A percentile compares a stretch with the other conserved stretches of the same genome.
Evolutionary conservation across 2,113 vertebrate genomes (phyloP).

Genomic region (Progne subis): DNA sequence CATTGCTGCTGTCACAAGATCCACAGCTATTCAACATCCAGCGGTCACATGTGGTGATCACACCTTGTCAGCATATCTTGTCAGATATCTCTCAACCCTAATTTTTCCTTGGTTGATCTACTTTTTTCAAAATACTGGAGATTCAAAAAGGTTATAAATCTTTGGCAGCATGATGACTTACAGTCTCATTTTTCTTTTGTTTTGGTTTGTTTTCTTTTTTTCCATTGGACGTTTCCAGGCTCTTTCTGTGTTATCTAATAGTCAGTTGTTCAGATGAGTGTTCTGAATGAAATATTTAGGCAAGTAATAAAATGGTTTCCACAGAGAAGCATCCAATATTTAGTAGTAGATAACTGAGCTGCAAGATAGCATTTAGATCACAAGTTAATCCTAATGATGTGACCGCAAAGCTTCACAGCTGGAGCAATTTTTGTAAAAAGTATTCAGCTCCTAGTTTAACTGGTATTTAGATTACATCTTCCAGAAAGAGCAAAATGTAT

Average conservation of each 20-base stretch:
- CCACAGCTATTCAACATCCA: background rate
- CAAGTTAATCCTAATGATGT: conserved; percentile 42
- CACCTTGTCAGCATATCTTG: background rate
- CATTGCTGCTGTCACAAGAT: background rate
- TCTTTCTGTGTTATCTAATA: background rate
- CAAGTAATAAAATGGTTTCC: background rate
- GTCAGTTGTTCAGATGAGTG: background rate
- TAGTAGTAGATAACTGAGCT: background rate
- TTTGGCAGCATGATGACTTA: background rate
- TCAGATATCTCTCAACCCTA: background rate
- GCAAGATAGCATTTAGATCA: conserved; percentile 18
- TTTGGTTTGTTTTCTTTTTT: background rate
- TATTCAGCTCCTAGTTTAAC: background rate
- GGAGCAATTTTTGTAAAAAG: background rate
- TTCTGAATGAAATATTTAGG: conserved; percentile 32
- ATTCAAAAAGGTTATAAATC: background rate
- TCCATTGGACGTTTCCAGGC: background rate
- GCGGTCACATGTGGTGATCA: rapidly evolving
- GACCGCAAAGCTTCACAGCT: background rate
- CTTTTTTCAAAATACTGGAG: background rate
- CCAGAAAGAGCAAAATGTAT: background rate
- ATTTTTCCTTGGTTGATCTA: background rate
- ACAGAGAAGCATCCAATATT: conserved; percentile 37
- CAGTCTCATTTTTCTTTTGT: background rate
- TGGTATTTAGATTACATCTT: background rate